Evolutionary conservation across 37 sponge, comb jelly and placozoan genomes (phyloP).

Genomic region (Chondrosia reniformis): DNA sequence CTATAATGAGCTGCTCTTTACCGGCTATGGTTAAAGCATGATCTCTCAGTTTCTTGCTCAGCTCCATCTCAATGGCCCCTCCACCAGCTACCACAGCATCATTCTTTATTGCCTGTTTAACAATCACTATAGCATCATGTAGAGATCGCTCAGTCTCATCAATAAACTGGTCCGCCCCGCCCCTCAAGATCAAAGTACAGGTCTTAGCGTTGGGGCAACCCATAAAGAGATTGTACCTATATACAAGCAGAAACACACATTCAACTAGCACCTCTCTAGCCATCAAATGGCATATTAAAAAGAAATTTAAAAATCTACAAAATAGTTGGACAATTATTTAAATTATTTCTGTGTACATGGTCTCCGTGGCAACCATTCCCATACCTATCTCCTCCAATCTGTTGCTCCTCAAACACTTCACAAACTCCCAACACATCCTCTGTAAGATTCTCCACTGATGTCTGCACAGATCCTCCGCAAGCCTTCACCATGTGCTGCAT

Average conservation of each 20-base stretch:
- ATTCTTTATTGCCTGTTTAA: slow-evolving; percentile 94
- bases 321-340: too few relatives aligned
- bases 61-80: slow-evolving; percentile 99
- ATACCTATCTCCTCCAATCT: slow-evolving; percentile 98
- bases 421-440: slow-evolving; percentile 81
- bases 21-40: slow-evolving; percentile 88
- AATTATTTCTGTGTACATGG: too few relatives aligned
- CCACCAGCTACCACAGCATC: slow-evolving; percentile 98
- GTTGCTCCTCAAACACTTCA: slow-evolving; percentile 93
- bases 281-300: too few relatives aligned
- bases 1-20: slow-evolving; percentile 96
- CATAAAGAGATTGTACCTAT: slow-evolving; percentile 92
- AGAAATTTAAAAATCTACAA: too few relatives aligned
- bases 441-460: slow-evolving; percentile 78
- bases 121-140: slow-evolving; percentile 99
- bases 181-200: slow-evolving; percentile 92
- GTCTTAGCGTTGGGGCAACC: slow-evolving; percentile 97
- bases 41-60: slow-evolving; percentile 87
- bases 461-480: slow-evolving; percentile 97
- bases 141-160: slow-evolving; percentile 99
- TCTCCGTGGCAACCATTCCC: too few relatives aligned
- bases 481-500: slow-evolving; percentile 95
- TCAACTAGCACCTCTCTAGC: background rate
- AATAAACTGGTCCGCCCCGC: slow-evolving; percentile 99
- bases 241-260: background rate